These are phyloP conservation scores for Chironomus tepperi DNA, from an alignment of 1,140 invertebrate genomes.

Conservation along the genomic window DNA sequence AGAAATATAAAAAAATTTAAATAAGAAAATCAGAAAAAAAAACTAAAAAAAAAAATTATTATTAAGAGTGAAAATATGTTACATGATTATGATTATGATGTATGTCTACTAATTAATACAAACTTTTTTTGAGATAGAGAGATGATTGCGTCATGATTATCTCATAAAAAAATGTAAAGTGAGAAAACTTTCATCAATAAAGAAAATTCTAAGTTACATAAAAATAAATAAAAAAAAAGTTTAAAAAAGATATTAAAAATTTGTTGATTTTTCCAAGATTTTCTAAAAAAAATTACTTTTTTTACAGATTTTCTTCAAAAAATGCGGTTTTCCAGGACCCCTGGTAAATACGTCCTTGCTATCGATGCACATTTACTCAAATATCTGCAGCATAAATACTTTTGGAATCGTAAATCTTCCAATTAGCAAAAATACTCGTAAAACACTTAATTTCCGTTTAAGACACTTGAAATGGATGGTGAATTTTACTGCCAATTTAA, in stretches of 20 bases:
- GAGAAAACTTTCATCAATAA: neutral
- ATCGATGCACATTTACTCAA: no score
- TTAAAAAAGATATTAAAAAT: neutral
- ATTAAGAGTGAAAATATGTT: neutral
- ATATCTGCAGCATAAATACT: no score
- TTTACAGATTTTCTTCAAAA: neutral
- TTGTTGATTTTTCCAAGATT: no score
- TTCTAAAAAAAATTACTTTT: neutral
- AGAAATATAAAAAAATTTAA: neutral
- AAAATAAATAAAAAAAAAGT: neutral
- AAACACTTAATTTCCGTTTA: no score
- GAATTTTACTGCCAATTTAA: no score
- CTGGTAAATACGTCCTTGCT: no score
- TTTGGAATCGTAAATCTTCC: no score
- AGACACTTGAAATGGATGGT: no score
- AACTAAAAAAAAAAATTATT: no score
- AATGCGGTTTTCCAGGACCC: no score
- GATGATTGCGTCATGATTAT: neutral
- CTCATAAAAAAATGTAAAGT: neutral
- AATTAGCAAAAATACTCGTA: no score
- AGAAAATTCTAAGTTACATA: conserved; percentile 4
- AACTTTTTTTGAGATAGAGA: neutral
- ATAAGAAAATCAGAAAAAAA: neutral
- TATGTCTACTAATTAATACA: neutral
- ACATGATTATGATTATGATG: neutral